A percentile compares a stretch with the other conserved stretches of the same genome.
phyloP scores from a whole-genome alignment of 2,888 invertebrate genomes.

The Microplitis manilae region DNA sequence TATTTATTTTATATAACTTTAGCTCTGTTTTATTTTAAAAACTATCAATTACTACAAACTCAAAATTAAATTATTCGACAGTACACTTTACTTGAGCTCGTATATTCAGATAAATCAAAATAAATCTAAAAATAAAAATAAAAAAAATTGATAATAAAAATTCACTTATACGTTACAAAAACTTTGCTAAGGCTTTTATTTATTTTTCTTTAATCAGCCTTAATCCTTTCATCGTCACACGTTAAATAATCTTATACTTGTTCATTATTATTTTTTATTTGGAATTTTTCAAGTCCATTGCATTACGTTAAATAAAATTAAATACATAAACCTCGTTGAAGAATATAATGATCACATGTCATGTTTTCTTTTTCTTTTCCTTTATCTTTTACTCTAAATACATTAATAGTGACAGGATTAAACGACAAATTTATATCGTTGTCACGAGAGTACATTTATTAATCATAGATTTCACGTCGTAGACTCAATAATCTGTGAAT shows the following conservation, averaged over 20 bases:
- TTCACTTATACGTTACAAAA: conserved; percentile 54
- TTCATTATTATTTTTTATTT: conserved; percentile 27
- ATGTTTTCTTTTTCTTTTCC: neutral
- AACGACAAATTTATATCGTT: conserved; percentile 55
- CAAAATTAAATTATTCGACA: conserved; percentile 53
- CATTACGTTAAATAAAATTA: neutral
- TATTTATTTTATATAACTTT: conserved; percentile 41
- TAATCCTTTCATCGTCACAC: conserved; percentile 40
- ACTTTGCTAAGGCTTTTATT: conserved; percentile 49
- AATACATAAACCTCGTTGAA: neutral
- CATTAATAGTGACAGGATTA: conserved; percentile 45
- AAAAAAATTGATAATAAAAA: conserved; percentile 52
- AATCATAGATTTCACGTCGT: conserved; percentile 68
- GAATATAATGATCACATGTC: neutral
- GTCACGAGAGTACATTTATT: conserved; percentile 56
- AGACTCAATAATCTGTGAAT: conserved; percentile 60
- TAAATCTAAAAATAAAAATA: conserved; percentile 38
- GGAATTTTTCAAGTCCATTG: conserved; percentile 1
- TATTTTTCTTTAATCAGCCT: conserved; percentile 41
- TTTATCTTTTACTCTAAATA: neutral
- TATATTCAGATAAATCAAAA: conserved; percentile 44
- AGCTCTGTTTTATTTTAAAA: conserved; percentile 39
- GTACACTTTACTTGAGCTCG: conserved; percentile 49
- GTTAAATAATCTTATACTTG: conserved; percentile 43
- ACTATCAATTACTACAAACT: conserved; percentile 61